Percentiles rank a stretch among this genome's conserved stretches.
Conservation (phyloP, 2,113 vertebrate species). For the Recurvirostra avosetta region DNA sequence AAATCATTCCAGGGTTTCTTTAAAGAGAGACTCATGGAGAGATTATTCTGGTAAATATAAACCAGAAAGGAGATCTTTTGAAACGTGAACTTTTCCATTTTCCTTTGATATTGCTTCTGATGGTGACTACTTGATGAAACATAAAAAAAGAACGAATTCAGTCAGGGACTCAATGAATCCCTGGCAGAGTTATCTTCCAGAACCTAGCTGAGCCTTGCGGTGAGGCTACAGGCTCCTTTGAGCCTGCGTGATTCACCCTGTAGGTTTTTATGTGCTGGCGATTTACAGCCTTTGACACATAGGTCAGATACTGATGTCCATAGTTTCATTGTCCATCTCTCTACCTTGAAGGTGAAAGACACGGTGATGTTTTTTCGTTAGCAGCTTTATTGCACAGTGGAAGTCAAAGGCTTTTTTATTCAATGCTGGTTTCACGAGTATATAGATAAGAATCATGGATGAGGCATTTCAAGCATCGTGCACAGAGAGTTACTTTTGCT, state of each 20-base stretch:
- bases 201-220: not conserved
- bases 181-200: not conserved
- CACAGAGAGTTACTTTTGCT: not conserved
- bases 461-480: not conserved
- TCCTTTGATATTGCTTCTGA: not conserved
- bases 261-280: not conserved
- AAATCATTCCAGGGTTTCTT: not conserved
- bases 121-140: not conserved
- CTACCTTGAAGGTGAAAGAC: not conserved
- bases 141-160: not conserved
- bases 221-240: not conserved
- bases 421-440: not conserved
- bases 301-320: not conserved
- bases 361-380: not conserved
- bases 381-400: not conserved
- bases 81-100: not conserved
- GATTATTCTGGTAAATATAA: not conserved
- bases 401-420: not conserved
- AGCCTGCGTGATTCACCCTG: not conserved
- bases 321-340: not conserved
- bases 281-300: not conserved
- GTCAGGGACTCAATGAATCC: not conserved
- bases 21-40: not conserved
- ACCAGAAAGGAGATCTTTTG: not conserved
- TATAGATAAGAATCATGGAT: not conserved